phyloP scores from a whole-genome alignment of 2,113 vertebrate genomes.

The Scomber japonicus region DNA sequence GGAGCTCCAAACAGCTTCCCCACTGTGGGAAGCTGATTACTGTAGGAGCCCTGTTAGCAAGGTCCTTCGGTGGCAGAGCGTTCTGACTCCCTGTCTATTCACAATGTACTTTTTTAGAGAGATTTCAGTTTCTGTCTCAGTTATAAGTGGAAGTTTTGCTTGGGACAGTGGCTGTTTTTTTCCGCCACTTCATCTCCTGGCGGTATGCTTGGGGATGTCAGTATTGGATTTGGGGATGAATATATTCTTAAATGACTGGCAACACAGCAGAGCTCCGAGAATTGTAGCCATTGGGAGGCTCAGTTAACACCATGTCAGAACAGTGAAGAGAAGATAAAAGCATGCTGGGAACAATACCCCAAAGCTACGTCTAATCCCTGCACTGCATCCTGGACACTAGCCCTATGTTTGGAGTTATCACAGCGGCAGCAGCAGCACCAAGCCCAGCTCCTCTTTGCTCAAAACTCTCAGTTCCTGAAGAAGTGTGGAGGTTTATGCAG shows the following conservation, averaged over 20 bases:
- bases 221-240: constrained; percentile 50
- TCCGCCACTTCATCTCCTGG: background rate
- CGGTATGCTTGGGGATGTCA: background rate
- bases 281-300: constrained; percentile 34
- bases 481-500: constrained; percentile 44
- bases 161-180: constrained; percentile 3
- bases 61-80: constrained; percentile 49
- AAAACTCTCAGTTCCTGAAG: constrained; percentile 34
- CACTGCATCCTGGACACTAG: constrained; percentile 59
- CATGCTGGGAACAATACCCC: constrained; percentile 59
- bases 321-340: constrained; percentile 65
- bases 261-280: constrained; percentile 13
- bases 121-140: constrained; percentile 31
- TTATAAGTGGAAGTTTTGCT: constrained; percentile 28
- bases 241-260: constrained; percentile 54
- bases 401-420: constrained; percentile 55
- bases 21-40: constrained; percentile 65
- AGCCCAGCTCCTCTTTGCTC: constrained; percentile 29
- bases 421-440: constrained; percentile 39
- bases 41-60: constrained; percentile 59
- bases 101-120: constrained; percentile 33
- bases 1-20: constrained; percentile 40
- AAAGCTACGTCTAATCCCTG: constrained; percentile 67
- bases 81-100: constrained; percentile 29
- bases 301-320: constrained; percentile 61